phyloP scores from a whole-genome alignment of 2,113 vertebrate genomes.

The Saiga tatarica region DNA sequence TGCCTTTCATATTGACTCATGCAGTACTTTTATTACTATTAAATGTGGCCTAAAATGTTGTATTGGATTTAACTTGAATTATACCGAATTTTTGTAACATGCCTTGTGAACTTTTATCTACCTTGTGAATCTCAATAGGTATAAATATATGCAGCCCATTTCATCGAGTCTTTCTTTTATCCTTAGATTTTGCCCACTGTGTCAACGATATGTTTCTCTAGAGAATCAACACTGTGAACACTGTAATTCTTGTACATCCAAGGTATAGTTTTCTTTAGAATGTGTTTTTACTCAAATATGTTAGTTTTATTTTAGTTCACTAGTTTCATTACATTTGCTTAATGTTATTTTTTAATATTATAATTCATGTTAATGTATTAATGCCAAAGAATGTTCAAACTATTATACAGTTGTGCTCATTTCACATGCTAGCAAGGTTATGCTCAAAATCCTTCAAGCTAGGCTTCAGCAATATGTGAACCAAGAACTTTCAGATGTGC shows the following conservation, averaged over 20 bases:
- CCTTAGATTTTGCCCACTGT: conserved; percentile 89
- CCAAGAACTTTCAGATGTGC: not conserved
- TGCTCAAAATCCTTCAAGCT: not conserved
- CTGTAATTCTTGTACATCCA: conserved; percentile 93
- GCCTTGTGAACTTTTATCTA: not conserved
- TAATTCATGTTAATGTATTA: not conserved
- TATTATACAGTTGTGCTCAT: not conserved
- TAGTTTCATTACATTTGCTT: not conserved
- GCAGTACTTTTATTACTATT: conserved; percentile 40
- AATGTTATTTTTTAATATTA: not conserved
- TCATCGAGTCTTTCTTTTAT: not conserved
- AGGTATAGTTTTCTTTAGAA: conserved; percentile 83
- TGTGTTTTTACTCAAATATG: not conserved
- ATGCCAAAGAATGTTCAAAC: not conserved
- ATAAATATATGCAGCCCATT: not conserved
- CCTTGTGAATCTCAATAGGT: not conserved
- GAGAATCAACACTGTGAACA: conserved; percentile 92
- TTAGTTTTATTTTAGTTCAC: not conserved
- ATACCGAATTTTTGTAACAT: not conserved
- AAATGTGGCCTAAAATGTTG: not conserved
- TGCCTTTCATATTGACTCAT: not conserved
- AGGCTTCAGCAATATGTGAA: not conserved
- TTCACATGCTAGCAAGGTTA: not conserved
- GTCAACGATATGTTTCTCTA: conserved; percentile 89
- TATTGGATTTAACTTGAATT: not conserved